Base-by-base conservation (phyloP, 2,888 invertebrate genomes). In the Ctena decussata region DNA sequence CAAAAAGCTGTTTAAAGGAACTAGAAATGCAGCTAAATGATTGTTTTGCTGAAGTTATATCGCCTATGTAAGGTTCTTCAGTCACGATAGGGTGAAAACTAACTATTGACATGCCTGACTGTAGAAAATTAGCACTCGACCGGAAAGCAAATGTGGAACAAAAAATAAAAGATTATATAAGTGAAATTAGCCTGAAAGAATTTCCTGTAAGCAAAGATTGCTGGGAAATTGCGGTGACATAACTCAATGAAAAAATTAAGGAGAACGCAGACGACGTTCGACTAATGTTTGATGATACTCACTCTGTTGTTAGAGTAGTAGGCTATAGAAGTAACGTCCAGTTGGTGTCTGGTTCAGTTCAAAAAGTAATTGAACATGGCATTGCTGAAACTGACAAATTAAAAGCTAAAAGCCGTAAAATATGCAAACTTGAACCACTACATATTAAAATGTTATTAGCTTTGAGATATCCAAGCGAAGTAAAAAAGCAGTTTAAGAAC, bases 381-480 rank as follows among this genome's bases (percentile, higher is more conserved):
- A 24, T 35, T 24, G 82, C 78, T 8, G 72, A 82, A 60, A 44
- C 39, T n/a, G 77, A 77, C 44, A 82, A 37, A 65, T 35, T 60
- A 30, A 73, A 77, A 70, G 80, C 49, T 65, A 57, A 71, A 0
- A 77, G 77, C 46, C 79, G 82, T 69, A 57, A 44, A 39, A n/a
- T 81, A 2, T 77, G 73, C 3, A 60, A 60, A 6, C 8, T 60
- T 3, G 27, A 60, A 30, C 27, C 44, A 5, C 73, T 84, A 39
- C 73, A 84, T 30, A 79, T 84, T 18, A 78, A 79, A 72, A 84
- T 86, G 86, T 60, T 86, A 3, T 75, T 86, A 30, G 84, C 86
- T 15, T 73, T 74, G 1, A 60, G 27, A 30, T 60, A 27, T 27
- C 60, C 60, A 18, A 18, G 8, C 18, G 18, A 60, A 30, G 27